Evolutionary conservation across 2,888 invertebrate genomes (phyloP).

Genomic region (Clanis bilineata): DNA sequence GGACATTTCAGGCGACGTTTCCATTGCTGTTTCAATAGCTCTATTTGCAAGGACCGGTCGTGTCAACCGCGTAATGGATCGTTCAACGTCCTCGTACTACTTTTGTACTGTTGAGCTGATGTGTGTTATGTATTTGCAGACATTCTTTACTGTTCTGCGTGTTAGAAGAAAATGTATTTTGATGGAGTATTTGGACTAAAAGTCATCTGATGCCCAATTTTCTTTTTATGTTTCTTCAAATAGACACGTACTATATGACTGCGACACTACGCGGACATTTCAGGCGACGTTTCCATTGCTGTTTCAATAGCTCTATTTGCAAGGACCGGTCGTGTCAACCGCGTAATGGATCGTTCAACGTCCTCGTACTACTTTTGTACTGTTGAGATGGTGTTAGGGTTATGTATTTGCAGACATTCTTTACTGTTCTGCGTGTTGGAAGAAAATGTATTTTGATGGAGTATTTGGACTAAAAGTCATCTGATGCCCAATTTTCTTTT

Average conservation of each 20-base stretch:
- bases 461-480: no score
- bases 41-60: not conserved
- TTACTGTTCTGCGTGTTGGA: not conserved
- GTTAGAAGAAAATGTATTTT: not conserved
- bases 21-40: not conserved
- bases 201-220: no score
- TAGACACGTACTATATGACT: not conserved
- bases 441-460: not conserved
- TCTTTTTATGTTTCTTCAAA: no score
- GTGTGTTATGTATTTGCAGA: not conserved
- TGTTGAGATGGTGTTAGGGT: not conserved
- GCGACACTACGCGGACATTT: not conserved
- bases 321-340: constrained; percentile 3
- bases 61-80: constrained; percentile 7
- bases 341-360: constrained; percentile 3
- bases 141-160: not conserved
- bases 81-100: not conserved
- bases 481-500: no score
- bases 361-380: not conserved
- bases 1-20: not conserved
- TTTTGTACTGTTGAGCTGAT: not conserved
- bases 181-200: no score
- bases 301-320: not conserved
- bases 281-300: not conserved
- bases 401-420: not conserved